Percentiles rank a stretch among this genome's conserved stretches.
Conservation (phyloP, 2,797 vertebrate genomes). For the Silurus lanzhouensis region DNA sequence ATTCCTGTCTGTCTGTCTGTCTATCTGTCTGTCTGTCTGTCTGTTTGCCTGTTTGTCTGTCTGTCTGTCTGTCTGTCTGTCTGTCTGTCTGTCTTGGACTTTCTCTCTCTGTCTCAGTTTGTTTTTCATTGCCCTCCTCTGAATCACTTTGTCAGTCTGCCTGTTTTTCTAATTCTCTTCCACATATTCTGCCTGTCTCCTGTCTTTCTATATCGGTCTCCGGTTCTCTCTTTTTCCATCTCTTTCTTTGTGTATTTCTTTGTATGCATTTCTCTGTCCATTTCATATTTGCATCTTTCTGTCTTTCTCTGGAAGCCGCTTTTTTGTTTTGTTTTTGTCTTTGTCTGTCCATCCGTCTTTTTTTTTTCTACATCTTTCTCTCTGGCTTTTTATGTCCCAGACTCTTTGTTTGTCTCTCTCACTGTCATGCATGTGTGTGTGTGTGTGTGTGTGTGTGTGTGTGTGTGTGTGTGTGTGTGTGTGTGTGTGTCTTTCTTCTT, state of each 20-base stretch:
- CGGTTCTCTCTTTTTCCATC: no score
- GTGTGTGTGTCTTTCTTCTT: background rate
- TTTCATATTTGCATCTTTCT: no score
- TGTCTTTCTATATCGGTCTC: no score
- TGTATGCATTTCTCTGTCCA: no score
- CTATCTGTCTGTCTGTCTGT: background rate
- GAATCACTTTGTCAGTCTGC: background rate
- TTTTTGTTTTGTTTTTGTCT: background rate
- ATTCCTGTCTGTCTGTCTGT: constrained; percentile 30
- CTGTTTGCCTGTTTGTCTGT: background rate
- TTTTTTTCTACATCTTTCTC: background rate
- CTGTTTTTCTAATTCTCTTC: no score
- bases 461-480: no score
- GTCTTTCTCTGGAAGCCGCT: no score
- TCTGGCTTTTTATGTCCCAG: background rate
- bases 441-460: no score
- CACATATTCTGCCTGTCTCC: no score
- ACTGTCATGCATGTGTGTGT: no score
- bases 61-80: background rate
- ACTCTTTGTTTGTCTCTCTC: constrained; percentile 56
- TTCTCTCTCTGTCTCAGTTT: background rate
- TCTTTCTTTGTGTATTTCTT: no score
- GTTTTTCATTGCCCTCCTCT: constrained; percentile 57
- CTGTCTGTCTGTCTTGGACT: constrained; percentile 59
- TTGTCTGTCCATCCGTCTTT: no score